phyloP scores from a whole-genome alignment of 2,888 invertebrate species.

The Phytoseiulus persimilis region DNA sequence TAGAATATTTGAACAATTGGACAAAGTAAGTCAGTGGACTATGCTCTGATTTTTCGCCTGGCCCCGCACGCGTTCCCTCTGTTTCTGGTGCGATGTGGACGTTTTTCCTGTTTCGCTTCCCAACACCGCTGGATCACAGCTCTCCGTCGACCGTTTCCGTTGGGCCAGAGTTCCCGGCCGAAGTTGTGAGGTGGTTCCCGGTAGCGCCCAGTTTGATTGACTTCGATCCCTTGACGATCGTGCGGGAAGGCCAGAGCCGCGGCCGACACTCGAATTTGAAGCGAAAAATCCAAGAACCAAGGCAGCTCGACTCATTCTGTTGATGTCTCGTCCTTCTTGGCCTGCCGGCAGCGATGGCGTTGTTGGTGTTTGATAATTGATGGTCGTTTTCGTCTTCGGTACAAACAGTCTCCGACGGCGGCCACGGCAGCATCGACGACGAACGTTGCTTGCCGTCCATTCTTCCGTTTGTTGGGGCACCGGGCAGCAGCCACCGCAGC shows the following conservation, averaged over 20 bases:
- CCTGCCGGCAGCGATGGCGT: background rate
- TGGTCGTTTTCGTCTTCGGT: background rate
- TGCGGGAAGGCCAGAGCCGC: background rate
- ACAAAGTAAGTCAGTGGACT: constrained; percentile 56
- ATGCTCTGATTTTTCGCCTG: background rate
- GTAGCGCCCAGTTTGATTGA: too few relatives aligned
- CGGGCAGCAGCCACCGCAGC: background rate
- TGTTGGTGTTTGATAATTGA: constrained; percentile 5
- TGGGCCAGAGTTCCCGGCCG: too few relatives aligned
- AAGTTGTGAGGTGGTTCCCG: too few relatives aligned
- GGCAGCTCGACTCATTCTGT: background rate
- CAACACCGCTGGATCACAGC: too few relatives aligned
- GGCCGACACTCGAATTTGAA: background rate
- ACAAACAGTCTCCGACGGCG: background rate
- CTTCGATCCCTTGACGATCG: background rate
- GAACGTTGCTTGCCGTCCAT: background rate
- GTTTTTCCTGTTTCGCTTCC: too few relatives aligned
- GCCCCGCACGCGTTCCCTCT: background rate
- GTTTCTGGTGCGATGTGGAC: too few relatives aligned
- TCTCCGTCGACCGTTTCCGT: too few relatives aligned
- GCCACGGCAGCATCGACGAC: background rate
- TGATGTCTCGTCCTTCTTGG: background rate
- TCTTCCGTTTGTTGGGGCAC: background rate
- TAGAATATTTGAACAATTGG: constrained; percentile 98
- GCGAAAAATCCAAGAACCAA: background rate